Conservation (phyloP, 1,140 invertebrate species). For the Pristionchus pacificus region DNA sequence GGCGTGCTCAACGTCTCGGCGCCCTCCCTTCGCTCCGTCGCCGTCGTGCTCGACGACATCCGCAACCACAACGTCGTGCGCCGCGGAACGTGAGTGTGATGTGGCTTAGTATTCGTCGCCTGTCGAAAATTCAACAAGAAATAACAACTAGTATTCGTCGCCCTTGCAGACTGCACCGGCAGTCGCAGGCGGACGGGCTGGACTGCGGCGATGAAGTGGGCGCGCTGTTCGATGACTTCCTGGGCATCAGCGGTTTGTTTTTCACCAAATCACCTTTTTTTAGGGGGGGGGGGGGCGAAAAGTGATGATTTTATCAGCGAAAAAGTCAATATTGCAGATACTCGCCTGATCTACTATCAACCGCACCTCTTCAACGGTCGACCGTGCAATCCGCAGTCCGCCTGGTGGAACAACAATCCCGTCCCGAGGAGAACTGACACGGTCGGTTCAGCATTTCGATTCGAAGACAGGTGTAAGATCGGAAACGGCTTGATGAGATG, state of each 20-base stretch:
- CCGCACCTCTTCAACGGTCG: conserved; percentile 7
- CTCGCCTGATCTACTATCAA: conserved; percentile 8
- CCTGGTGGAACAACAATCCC: conserved; percentile 21
- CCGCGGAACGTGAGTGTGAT: neutral
- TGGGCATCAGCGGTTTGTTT: neutral
- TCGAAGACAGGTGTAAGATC: too few relatives aligned
- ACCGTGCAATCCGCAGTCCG: conserved; percentile 6
- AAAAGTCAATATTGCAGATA: conserved; percentile 20
- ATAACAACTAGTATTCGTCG: too few relatives aligned
- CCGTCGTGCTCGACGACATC: neutral
- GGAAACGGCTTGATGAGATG: too few relatives aligned
- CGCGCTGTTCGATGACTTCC: conserved; percentile 15
- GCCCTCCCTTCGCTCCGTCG: neutral
- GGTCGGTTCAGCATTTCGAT: too few relatives aligned
- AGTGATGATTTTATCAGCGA: neutral
- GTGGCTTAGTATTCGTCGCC: too few relatives aligned
- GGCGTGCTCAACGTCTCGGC: neutral
- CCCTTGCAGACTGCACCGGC: neutral
- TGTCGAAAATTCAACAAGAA: too few relatives aligned
- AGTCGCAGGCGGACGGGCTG: conserved; percentile 15
- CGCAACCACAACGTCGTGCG: neutral
- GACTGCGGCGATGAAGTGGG: conserved; percentile 26
- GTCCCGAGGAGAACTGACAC: conserved; percentile 27
- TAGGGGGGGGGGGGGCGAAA: neutral
- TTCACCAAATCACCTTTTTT: neutral